Evolutionary conservation across 2,888 invertebrate genomes (phyloP).

Genomic region (Odontocerum albicorne): DNA sequence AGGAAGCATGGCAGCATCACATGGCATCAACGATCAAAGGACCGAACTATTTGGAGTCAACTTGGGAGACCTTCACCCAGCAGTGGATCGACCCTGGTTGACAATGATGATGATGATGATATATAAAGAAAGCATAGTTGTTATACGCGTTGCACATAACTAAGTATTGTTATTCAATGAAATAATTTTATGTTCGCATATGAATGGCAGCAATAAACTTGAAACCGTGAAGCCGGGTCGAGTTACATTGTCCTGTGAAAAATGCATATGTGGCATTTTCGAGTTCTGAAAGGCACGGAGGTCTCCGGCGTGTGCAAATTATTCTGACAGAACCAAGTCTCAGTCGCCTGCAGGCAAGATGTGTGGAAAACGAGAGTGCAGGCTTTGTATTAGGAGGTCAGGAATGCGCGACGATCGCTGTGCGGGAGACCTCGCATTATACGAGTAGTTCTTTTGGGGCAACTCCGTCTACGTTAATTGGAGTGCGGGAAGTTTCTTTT

Average conservation of each 20-base stretch:
- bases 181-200: conserved; percentile 23
- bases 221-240: conserved; percentile 25
- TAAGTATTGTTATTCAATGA: conserved; percentile 24
- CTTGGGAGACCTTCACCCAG: too few relatives aligned
- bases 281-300: conserved; percentile 9
- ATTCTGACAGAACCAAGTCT: conserved; percentile 1
- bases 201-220: conserved; percentile 24
- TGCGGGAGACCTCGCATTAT: conserved; percentile 5
- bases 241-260: conserved; percentile 29
- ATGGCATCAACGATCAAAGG: too few relatives aligned
- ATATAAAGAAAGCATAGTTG: too few relatives aligned
- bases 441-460: conserved; percentile 19
- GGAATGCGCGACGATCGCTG: conserved; percentile 26
- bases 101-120: too few relatives aligned
- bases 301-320: conserved; percentile 9
- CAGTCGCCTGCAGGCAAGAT: conserved; percentile 6
- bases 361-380: conserved; percentile 21
- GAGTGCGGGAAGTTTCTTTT: conserved; percentile 21
- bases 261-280: conserved; percentile 16
- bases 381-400: conserved; percentile 22
- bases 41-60: too few relatives aligned
- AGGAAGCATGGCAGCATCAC: too few relatives aligned
- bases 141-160: too few relatives aligned
- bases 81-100: too few relatives aligned
- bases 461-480: conserved; percentile 20